A percentile compares a stretch with the other conserved stretches of the same genome.
Conservation (phyloP, 1,140 invertebrate genomes). For the Linepithema humile region DNA sequence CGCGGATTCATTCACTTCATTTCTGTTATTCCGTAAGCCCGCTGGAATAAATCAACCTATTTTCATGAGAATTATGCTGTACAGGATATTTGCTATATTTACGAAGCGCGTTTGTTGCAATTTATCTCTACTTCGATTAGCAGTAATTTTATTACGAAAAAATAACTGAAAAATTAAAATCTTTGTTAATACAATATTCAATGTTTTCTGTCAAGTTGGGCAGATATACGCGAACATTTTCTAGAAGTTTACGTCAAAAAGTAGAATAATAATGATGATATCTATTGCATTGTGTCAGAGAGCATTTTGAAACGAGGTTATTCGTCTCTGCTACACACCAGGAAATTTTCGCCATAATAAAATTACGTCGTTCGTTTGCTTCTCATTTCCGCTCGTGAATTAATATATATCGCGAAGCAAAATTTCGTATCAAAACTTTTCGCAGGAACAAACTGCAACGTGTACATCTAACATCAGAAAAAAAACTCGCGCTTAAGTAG, state of each 20-base stretch:
- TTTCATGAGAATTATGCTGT: slow-evolving; percentile 18
- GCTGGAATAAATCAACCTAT: slow-evolving; percentile 23
- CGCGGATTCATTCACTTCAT: slow-evolving; percentile 22
- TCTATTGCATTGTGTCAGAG: not conserved
- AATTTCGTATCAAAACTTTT: slow-evolving; percentile 20
- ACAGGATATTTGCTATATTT: not conserved
- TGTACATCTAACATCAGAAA: not conserved
- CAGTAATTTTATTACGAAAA: not conserved
- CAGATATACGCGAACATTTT: not conserved
- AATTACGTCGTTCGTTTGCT: slow-evolving; percentile 13
- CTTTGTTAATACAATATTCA: not conserved
- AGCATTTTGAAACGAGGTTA: not conserved
- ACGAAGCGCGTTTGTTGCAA: not conserved
- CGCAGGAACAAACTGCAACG: not conserved
- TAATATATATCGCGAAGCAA: slow-evolving; percentile 12
- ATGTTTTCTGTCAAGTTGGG: not conserved
- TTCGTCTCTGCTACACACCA: slow-evolving; percentile 3
- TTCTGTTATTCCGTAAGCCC: slow-evolving; percentile 3
- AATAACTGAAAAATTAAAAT: not conserved
- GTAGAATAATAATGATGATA: slow-evolving; percentile 2
- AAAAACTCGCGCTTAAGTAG: not conserved
- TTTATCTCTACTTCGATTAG: not conserved
- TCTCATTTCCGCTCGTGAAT: slow-evolving; percentile 30
- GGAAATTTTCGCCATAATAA: slow-evolving; percentile 11
- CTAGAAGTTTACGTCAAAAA: not conserved